A percentile compares a stretch with the other conserved stretches of the same genome.
Evolutionary conservation across 2,113 vertebrate species (phyloP).

Genomic region (Gymnobelideus leadbeateri): DNA sequence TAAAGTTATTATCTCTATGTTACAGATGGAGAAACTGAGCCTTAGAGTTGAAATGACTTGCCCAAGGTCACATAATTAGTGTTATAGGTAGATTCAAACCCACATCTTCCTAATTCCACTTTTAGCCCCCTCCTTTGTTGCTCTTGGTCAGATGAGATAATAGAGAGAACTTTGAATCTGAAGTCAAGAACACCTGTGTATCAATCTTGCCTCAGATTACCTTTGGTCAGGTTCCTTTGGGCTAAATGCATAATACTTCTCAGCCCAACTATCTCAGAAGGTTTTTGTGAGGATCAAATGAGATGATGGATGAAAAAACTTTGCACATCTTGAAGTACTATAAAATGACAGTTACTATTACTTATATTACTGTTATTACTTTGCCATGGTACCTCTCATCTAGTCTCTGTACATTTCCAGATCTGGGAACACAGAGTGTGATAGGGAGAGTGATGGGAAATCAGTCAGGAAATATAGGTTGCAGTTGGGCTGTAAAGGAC

Average conservation of each 20-base stretch:
- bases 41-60: not conserved
- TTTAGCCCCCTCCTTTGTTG: not conserved
- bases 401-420: not conserved
- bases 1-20: not conserved
- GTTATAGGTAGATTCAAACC: not conserved
- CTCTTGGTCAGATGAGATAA: not conserved
- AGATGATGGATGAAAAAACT: not conserved
- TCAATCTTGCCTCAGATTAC: not conserved
- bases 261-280: not conserved
- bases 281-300: not conserved
- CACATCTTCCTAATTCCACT: not conserved
- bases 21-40: not conserved
- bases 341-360: not conserved
- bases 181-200: not conserved
- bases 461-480: not conserved
- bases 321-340: not conserved
- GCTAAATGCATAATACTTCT: not conserved
- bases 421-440: not conserved
- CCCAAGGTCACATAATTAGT: not conserved
- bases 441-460: not conserved
- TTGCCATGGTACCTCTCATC: not conserved
- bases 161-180: not conserved
- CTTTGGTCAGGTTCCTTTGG: not conserved
- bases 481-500: not conserved
- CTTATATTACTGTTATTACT: not conserved